Base-by-base conservation (phyloP, 2,797 vertebrate species). In the Buceros bicornis region DNA sequence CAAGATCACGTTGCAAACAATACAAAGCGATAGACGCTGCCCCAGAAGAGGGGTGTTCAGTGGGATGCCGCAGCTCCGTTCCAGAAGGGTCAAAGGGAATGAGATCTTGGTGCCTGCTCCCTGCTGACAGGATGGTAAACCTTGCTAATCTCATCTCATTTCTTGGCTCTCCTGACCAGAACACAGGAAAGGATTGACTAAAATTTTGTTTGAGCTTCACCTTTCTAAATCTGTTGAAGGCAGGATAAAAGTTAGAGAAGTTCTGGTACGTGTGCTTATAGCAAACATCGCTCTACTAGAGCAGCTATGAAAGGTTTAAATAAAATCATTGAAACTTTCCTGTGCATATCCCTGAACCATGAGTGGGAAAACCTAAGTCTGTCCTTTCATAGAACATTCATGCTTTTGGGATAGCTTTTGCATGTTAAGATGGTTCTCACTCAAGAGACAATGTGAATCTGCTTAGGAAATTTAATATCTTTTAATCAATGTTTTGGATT, bases 21-120 rank as follows among this genome's bases (percentile, higher is more conserved):
- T 0, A 1, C 21, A 25, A 33, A 48, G 24, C 0, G 16, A 17
- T 1, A 3, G 33, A 40, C 10, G 21, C 64, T 47, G 67, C 13
- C 76, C 53, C 64, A 28, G 65, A 29, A 70, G 19, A 65, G 74
- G 5, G 0, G 0, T 0, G 2, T 22, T 54, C 13, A 16, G 80
- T 26, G 45, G 1, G 6, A 2, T 50, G 26, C n/a, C 3, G 0
- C 56, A 56, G 70, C 48, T 57, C 43, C 65, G 65, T 54, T 45
- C 14, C 74, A 40, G 61, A 45, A 29, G 57, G 56, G 66, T 48
- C 21, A 37, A 48, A 86, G 15, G 25, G 53, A 88, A n/a, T 31
- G 25, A 70, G 64, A 42, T 29, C 35, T 40, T 65, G 24, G 15
- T 6, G 61, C n/a, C 66, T 51, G 29, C 24, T 90, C 21, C 67